phyloP scores from a whole-genome alignment of 1,140 invertebrate genomes.

The Drosophila aff. region DNA sequence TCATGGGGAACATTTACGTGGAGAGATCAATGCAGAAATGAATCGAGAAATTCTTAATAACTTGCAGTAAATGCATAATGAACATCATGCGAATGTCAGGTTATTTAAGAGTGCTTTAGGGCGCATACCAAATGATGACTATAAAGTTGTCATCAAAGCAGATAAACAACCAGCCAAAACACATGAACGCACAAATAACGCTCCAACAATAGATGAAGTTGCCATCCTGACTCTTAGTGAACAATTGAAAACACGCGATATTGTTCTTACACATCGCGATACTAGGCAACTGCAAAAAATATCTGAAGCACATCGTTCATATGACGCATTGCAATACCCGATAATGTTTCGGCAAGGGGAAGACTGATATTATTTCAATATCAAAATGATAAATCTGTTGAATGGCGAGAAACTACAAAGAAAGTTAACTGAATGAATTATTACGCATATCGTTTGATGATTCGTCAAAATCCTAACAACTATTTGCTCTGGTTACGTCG shows the following conservation, averaged over 20 bases:
- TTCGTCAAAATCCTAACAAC: slow-evolving; percentile 7
- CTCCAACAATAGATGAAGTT: slow-evolving; percentile 82
- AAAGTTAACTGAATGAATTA: slow-evolving; percentile 23
- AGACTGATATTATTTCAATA: slow-evolving; percentile 17
- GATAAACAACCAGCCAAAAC: slow-evolving; percentile 30
- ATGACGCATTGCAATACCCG: slow-evolving; percentile 16
- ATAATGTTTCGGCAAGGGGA: slow-evolving; percentile 19
- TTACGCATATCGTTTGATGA: slow-evolving; percentile 81
- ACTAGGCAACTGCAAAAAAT: slow-evolving; percentile 58
- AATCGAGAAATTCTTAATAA: slow-evolving; percentile 8
- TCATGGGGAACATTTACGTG: slow-evolving; percentile 9
- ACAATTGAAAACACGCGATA: too few species aligned
- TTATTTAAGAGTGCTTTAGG: neutral
- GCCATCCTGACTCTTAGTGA: slow-evolving; percentile 41
- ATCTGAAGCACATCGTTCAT: slow-evolving; percentile 17
- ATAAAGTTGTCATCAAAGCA: slow-evolving; percentile 62
- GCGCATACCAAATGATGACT: neutral
- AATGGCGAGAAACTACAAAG: slow-evolving; percentile 4
- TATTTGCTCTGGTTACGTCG: slow-evolving; percentile 11
- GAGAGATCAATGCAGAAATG: neutral
- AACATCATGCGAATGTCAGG: slow-evolving; percentile 11
- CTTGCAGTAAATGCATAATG: slow-evolving; percentile 12
- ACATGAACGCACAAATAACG: slow-evolving; percentile 75
- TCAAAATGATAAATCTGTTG: slow-evolving; percentile 1
- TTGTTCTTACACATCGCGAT: slow-evolving; percentile 25